Conservation (phyloP, 2,113 vertebrate genomes). For the Neomonachus schauinslandi region DNA sequence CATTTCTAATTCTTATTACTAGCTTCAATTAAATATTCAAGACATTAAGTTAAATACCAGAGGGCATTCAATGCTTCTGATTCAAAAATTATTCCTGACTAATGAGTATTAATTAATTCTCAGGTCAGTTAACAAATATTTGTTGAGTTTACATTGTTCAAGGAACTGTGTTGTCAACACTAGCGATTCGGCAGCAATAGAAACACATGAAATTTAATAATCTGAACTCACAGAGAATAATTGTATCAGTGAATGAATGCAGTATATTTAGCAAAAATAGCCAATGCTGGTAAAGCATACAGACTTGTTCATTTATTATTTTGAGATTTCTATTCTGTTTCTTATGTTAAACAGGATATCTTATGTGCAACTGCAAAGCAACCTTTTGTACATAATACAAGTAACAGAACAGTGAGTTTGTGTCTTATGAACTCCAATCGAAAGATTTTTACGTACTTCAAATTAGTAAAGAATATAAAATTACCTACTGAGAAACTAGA, state of each 20-base stretch:
- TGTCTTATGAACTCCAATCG: not conserved
- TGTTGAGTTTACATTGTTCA: not conserved
- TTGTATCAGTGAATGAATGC: not conserved
- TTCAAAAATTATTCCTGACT: constrained; percentile 46
- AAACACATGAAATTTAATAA: not conserved
- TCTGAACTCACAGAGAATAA: not conserved
- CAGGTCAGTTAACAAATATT: constrained; percentile 61
- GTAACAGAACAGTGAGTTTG: not conserved
- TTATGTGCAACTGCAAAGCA: not conserved
- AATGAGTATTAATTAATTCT: constrained; percentile 58
- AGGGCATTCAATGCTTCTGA: constrained; percentile 1
- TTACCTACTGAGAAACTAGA: not conserved
- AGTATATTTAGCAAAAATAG: not conserved
- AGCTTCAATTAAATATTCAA: constrained; percentile 55
- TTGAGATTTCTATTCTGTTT: not conserved
- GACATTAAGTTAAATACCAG: constrained; percentile 48
- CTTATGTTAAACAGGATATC: not conserved
- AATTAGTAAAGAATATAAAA: not conserved
- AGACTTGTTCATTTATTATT: not conserved
- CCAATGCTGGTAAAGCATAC: not conserved
- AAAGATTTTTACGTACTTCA: not conserved
- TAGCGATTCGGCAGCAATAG: not conserved
- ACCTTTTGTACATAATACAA: not conserved
- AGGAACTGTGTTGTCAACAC: not conserved
- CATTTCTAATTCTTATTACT: constrained; percentile 54